A percentile compares a stretch with the other conserved stretches of the same genome.
Evolutionary conservation across 2,888 invertebrate species (phyloP).

Genomic region (Lysandra bellargus): DNA sequence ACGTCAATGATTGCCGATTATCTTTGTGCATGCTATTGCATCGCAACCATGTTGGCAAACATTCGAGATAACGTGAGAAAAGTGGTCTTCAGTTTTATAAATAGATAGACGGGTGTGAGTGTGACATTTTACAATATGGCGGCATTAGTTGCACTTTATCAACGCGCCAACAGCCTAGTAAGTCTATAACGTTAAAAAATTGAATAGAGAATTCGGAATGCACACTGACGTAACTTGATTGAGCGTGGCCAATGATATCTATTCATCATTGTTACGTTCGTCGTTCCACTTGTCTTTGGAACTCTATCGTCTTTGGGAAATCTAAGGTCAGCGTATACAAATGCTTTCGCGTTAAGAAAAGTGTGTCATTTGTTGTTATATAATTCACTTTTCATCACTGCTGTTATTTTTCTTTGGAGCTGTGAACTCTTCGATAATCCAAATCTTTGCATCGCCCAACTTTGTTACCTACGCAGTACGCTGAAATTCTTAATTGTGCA

Average conservation of each 20-base stretch:
- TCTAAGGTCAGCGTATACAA: background rate
- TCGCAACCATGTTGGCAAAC: no score
- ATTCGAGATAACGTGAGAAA: background rate
- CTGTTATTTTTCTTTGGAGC: background rate
- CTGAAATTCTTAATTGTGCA: no score
- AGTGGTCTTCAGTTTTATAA: background rate
- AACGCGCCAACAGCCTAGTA: background rate
- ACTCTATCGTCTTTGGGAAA: conserved; percentile 8
- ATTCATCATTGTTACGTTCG: background rate
- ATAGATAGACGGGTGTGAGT: no score
- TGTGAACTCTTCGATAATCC: background rate
- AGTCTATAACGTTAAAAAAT: background rate
- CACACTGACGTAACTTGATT: background rate
- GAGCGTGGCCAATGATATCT: conserved; percentile 10
- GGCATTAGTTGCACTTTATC: background rate
- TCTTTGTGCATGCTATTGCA: no score
- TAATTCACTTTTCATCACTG: background rate
- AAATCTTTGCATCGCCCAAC: no score
- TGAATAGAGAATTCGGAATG: background rate
- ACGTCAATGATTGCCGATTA: no score
- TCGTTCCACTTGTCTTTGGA: conserved; percentile 14
- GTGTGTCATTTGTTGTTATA: background rate
- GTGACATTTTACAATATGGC: no score
- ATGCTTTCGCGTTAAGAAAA: conserved; percentile 8
- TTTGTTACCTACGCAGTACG: no score